Percentiles rank a stretch among this genome's conserved stretches.
Evolutionary conservation across 1,140 invertebrate species (phyloP).

Genomic region (Heliconius nattereri): DNA sequence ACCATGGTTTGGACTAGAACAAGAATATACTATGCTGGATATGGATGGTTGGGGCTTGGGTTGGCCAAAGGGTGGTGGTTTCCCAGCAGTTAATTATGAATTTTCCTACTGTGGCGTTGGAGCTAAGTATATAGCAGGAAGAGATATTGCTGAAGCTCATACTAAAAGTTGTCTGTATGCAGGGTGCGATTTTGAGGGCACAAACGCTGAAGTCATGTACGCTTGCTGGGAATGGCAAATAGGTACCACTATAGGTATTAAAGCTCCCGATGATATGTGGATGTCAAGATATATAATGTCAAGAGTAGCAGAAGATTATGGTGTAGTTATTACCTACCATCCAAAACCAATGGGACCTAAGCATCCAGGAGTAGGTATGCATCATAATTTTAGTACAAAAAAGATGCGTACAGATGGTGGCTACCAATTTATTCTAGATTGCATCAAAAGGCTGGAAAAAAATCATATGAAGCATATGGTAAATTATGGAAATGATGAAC

Average conservation of each 20-base stretch:
- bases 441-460: conserved; percentile 90
- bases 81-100: conserved; percentile 83
- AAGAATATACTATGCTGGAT: conserved; percentile 93
- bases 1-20: conserved; percentile 97
- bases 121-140: conserved; percentile 93
- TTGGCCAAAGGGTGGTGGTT: conserved; percentile 93
- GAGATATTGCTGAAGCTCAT: conserved; percentile 91
- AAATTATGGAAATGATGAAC: conserved; percentile 92
- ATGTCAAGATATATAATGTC: conserved; percentile 92
- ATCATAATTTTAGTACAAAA: conserved; percentile 95
- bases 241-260: conserved; percentile 92
- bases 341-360: conserved; percentile 95
- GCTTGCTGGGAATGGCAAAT: conserved; percentile 90
- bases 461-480: conserved; percentile 93
- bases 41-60: conserved; percentile 90
- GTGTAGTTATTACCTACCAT: conserved; percentile 92
- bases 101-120: conserved; percentile 93
- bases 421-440: conserved; percentile 86
- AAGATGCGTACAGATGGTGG: conserved; percentile 92
- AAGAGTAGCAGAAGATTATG: conserved; percentile 94
- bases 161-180: conserved; percentile 90
- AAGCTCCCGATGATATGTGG: conserved; percentile 95
- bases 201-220: conserved; percentile 98
- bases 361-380: conserved; percentile 97
- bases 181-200: conserved; percentile 94